phyloP scores from a whole-genome alignment of 2,797 vertebrate species.

The Cynopterus sphinx region DNA sequence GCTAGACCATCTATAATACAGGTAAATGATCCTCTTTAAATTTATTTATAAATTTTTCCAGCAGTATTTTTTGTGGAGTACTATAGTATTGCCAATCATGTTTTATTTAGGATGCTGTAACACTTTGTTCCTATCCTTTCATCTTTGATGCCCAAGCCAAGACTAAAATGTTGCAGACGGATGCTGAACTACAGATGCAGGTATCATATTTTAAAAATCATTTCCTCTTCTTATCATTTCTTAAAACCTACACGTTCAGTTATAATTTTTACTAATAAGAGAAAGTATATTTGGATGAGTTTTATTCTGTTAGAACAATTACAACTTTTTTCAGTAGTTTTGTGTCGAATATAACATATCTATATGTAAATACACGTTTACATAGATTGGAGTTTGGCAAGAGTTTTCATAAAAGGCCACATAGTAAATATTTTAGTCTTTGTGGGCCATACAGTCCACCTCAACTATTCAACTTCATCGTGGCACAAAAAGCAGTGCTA shows the following conservation, averaged over 20 bases:
- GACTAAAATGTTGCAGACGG: conserved; percentile 98
- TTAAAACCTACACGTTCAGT: background rate
- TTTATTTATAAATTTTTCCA: conserved; percentile 25
- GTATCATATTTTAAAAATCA: conserved; percentile 79
- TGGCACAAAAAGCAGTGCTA: background rate
- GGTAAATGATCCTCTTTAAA: conserved; percentile 84
- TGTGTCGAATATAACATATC: background rate
- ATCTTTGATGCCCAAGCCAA: conserved; percentile 98
- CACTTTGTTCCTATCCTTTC: conserved; percentile 98
- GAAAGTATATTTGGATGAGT: background rate
- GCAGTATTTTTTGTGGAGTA: background rate
- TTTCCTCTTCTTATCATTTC: background rate
- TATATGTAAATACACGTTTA: background rate
- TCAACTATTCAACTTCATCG: background rate
- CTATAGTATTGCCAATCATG: background rate
- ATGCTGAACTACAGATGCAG: conserved; percentile 99
- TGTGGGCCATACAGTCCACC: background rate
- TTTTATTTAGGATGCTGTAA: conserved; percentile 91
- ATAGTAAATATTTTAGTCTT: background rate
- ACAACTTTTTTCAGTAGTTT: conserved; percentile 14
- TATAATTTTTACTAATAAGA: conserved; percentile 21
- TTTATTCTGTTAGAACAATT: background rate
- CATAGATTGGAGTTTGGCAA: background rate
- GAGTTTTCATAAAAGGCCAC: background rate
- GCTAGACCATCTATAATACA: conserved; percentile 92